Percentiles rank a stretch among this genome's conserved stretches.
Conservation (phyloP, 2,888 invertebrate species). For the Machimus rusticus region DNA sequence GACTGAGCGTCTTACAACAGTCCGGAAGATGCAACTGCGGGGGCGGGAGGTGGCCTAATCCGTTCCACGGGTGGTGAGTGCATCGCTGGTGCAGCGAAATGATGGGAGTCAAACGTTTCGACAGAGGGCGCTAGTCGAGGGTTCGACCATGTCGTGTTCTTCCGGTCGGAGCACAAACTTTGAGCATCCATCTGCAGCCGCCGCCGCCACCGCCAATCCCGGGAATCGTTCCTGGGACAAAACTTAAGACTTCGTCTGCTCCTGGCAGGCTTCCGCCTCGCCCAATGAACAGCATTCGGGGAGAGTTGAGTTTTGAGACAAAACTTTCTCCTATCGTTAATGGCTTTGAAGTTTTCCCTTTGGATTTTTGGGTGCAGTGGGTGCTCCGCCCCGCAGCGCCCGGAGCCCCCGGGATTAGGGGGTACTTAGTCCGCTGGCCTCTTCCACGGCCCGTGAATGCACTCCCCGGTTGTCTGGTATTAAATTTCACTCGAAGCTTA, state of each 20-base stretch:
- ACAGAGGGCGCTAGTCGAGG: neutral
- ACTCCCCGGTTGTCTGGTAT: neutral
- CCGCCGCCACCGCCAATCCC: neutral
- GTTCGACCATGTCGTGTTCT: neutral
- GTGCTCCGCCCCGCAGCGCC: neutral
- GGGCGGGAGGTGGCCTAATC: neutral
- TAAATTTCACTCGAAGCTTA: constrained; percentile 33
- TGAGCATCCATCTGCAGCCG: neutral
- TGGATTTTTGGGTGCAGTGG: neutral
- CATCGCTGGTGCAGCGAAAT: neutral
- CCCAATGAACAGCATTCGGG: neutral
- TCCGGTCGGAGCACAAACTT: neutral
- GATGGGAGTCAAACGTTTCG: neutral
- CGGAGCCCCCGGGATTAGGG: neutral
- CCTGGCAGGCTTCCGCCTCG: constrained; percentile 7
- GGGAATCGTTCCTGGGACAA: neutral
- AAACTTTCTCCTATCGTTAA: constrained; percentile 25
- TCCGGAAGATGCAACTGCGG: neutral
- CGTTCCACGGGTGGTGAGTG: neutral
- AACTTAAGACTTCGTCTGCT: constrained; percentile 10
- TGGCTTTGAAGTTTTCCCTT: neutral
- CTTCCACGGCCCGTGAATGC: neutral
- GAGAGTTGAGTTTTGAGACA: constrained; percentile 9
- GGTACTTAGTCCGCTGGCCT: neutral
- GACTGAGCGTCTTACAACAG: neutral